Evolutionary conservation across 1,140 invertebrate species (phyloP).

Genomic region (Macrosteles quadrilineatus): DNA sequence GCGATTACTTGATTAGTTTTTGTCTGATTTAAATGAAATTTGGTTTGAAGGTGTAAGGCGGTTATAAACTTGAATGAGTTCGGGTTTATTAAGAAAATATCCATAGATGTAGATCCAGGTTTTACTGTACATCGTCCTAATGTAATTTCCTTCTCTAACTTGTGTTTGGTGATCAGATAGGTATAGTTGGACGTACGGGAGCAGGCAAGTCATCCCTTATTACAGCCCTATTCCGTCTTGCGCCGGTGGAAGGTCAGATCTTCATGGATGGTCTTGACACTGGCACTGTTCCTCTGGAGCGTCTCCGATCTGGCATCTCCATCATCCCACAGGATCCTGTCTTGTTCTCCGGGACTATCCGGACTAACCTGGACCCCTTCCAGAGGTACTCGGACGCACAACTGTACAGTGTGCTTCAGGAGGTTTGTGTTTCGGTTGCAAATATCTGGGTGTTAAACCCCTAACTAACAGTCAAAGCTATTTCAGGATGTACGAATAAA

Average conservation of each 20-base stretch:
- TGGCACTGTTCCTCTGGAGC: slow-evolving; percentile 61
- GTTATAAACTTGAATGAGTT: too few relatives aligned
- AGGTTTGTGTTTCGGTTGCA: slow-evolving; percentile 52
- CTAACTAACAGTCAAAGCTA: too few relatives aligned
- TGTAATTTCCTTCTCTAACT: too few relatives aligned
- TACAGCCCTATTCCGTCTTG: slow-evolving; percentile 69
- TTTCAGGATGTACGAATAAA: too few relatives aligned
- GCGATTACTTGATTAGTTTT: too few relatives aligned
- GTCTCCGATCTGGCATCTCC: slow-evolving; percentile 75
- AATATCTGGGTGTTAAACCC: too few relatives aligned
- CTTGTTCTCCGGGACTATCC: slow-evolving; percentile 78
- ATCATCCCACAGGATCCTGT: slow-evolving; percentile 92
- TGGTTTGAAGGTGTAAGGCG: too few relatives aligned
- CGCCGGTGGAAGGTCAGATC: slow-evolving; percentile 66
- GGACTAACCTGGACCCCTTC: slow-evolving; percentile 84
- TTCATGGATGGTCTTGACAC: slow-evolving; percentile 53
- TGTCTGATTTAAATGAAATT: too few relatives aligned
- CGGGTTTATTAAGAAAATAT: too few relatives aligned
- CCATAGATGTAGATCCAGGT: too few relatives aligned
- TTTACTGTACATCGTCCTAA: too few relatives aligned
- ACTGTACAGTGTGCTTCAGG: slow-evolving; percentile 79
- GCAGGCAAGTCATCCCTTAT: slow-evolving; percentile 78
- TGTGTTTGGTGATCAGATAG: slow-evolving; percentile 54
- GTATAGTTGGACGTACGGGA: slow-evolving; percentile 65
- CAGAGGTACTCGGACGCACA: slow-evolving; percentile 72